Conservation (phyloP, 2,797 vertebrate genomes). For the Varecia variegata region DNA sequence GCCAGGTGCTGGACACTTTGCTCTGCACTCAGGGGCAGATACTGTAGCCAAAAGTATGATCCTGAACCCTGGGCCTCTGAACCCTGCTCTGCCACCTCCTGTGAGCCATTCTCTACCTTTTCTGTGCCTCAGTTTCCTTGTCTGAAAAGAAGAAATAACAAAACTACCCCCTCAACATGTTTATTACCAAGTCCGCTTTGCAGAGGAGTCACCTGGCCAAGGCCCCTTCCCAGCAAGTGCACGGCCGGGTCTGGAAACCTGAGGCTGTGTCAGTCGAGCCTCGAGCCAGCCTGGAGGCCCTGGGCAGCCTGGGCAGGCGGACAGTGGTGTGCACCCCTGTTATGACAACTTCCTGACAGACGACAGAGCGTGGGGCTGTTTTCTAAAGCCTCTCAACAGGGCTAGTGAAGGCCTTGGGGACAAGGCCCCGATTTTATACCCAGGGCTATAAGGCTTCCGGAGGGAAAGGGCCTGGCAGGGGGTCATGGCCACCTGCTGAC, state of each 20-base stretch:
- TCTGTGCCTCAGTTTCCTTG: not conserved
- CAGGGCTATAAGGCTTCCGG: rapidly evolving
- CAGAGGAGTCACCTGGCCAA: not conserved
- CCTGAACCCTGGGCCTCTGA: not conserved
- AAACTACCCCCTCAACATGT: not conserved
- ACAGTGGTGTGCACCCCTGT: not conserved
- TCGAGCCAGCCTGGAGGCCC: not conserved
- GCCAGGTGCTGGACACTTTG: not conserved
- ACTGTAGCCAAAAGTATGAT: not conserved
- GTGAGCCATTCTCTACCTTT: not conserved
- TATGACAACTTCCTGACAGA: too few relatives aligned
- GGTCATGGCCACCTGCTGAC: not conserved
- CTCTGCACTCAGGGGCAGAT: not conserved
- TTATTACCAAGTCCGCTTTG: not conserved
- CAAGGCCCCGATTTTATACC: not conserved
- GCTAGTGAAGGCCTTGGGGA: not conserved
- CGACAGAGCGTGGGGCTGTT: not conserved
- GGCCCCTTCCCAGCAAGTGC: not conserved
- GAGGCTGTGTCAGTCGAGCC: not conserved
- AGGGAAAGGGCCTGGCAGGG: too few relatives aligned
- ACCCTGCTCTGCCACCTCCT: not conserved
- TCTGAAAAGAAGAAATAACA: not conserved
- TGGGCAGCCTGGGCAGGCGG: rapidly evolving
- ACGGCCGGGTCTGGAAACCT: not conserved
- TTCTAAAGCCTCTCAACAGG: not conserved